Evolutionary conservation across 2,888 invertebrate genomes (phyloP), one percentile per base, ranked within the genome.

Genomic region (Mimas tiliae): DNA sequence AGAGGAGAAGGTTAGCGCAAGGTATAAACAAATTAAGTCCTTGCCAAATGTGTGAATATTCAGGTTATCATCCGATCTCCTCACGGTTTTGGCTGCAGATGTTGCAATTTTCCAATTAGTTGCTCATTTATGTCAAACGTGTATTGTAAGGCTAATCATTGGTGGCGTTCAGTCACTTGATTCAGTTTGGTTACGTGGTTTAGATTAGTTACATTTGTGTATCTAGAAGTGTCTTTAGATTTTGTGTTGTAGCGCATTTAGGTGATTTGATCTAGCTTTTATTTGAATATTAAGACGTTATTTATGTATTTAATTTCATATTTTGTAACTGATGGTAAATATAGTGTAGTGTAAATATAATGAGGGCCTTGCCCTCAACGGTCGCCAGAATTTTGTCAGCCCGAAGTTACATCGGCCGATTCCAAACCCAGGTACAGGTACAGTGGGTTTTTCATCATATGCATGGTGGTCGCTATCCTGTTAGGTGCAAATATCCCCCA

Each of bases 31-130:
- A 82, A 81, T 80, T 75, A 77, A 74, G 68, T 73, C 68, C 69
- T 73, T 72, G 72, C 69, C 69, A 69, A 72, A 70, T 70, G 74
- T 82, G 82, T 80, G 82, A 79, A 81, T 83, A 83, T 77, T 69
- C 67, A 71, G 71, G 70, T 74, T 84, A 86, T 85, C 84, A 81
- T 74, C 76, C 81, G 81, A 85, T 85, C 78, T 69, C 72, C 74
- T 82, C 87, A 86, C 85, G 83, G 85, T 82, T 89, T 87, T 80
- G 83, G 83, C 80, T 76, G 78, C 77, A 79, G 80, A 87, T 92
- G 88, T 87, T 83, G 90, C 87, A 91, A 91, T 78, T 89, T 90
- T 91, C 89, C 92, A 90, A 92, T 92, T 92, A 92, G 92, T 81
- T 86, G 88, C 87, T 91, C 89, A 93, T 92, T 91, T 91, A 86